Evolutionary conservation across 2,113 vertebrate species (phyloP).

Genomic region (Colossoma macropomum): DNA sequence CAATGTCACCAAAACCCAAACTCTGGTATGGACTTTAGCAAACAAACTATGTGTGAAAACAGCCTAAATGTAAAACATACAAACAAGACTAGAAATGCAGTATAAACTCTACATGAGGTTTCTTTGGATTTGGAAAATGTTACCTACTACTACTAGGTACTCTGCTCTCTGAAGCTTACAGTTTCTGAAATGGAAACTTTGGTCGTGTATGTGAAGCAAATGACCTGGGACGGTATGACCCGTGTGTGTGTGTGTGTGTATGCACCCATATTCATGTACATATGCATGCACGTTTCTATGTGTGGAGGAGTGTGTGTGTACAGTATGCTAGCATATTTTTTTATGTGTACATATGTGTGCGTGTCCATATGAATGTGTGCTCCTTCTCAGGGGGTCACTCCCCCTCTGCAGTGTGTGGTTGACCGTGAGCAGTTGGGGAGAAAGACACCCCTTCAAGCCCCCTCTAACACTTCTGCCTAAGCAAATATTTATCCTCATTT

Average conservation of each 20-base stretch:
- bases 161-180: background rate
- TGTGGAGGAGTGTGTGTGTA: background rate
- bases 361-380: background rate
- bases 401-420: background rate
- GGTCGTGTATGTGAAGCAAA: background rate
- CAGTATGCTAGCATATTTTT: background rate
- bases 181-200: constrained; percentile 17
- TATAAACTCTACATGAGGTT: background rate
- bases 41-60: background rate
- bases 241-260: constrained; percentile 3
- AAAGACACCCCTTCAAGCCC: constrained; percentile 10
- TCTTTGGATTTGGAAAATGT: background rate
- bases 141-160: background rate
- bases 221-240: background rate
- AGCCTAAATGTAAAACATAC: background rate
- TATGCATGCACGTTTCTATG: background rate
- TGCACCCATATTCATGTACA: background rate
- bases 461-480: constrained; percentile 33
- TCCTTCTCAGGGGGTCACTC: background rate
- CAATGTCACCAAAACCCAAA: too few species aligned
- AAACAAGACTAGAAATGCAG: too few species aligned
- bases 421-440: background rate
- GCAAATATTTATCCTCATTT: constrained; percentile 55
- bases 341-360: background rate
- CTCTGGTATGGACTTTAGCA: background rate